Base-by-base conservation (phyloP, 2,888 invertebrate genomes). In the Cyclophora punctaria region DNA sequence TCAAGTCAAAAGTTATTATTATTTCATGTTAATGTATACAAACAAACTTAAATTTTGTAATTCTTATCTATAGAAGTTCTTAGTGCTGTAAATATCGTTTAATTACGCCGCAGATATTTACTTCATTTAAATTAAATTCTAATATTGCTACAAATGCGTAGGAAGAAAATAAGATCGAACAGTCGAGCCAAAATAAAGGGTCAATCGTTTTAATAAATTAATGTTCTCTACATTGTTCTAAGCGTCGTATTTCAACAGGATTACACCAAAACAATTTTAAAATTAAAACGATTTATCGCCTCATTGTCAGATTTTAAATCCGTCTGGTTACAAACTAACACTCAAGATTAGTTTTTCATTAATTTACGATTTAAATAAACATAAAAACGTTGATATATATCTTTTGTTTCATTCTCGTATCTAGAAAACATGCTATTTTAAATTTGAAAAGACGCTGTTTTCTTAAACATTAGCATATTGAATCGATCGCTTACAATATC, bases 21-120 rank as follows among this genome's bases (percentile, higher is more conserved):
- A 56, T 55, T 59, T 56, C 49, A 61, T 59, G 51, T 53, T 47
- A 55, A 60, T 46, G 56, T 49, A 56, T 57, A 52, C 55, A 41
- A 45, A 55, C 49, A 50, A 7, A 41, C 34, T 42, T 45, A 35
- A 54, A 51, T 49, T 35, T 48, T 48, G 48, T 46, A 48, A 41
- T 35, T 42, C 44, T 55, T 51, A 55, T 55, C 50, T 46, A 48
- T 46, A 48, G 45, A 47, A 43, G 44, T 51, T 49, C 51, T 43
- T 42, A 5, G 52, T 45, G 45, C 48, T 49, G 47, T 50, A 5
- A 49, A 55, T 42, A 42, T 50, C 40, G 48, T 40, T 48, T 47
- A 46, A 49, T 53, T 56, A 53, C 51, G 45, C 50, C 7, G 20
- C n/a, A 7, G n/a, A 37, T 46, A 46, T 37, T 7, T 43, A 47